A percentile compares a stretch with the other conserved stretches of the same genome.
These are phyloP conservation scores for Aphelenchoides bicaudatus DNA, from an alignment of 2,888 invertebrate genomes.

Conservation along the genomic window DNA sequence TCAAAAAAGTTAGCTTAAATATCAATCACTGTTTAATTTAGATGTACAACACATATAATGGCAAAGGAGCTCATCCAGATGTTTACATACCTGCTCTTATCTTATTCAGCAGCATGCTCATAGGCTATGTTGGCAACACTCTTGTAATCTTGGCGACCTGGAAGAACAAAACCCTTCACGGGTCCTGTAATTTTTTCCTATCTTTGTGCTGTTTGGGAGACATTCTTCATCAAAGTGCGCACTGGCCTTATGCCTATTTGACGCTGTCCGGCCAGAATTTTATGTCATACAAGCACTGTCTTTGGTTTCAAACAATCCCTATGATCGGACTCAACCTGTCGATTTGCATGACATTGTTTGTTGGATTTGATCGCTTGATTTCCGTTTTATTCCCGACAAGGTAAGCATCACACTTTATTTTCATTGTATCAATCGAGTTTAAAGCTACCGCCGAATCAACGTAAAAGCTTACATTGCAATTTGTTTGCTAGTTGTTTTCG, in stretches of 20 bases:
- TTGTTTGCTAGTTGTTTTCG: background rate
- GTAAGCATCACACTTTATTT: background rate
- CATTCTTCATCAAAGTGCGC: constrained; percentile 10
- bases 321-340: background rate
- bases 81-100: background rate
- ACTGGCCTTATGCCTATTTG: constrained; percentile 12
- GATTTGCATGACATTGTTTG: constrained; percentile 6
- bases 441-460: background rate
- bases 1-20: background rate
- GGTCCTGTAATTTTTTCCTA: constrained; percentile 15
- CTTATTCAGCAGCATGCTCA: constrained; percentile 2
- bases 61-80: background rate
- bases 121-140: constrained; percentile 11
- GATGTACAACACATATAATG: background rate
- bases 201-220: constrained; percentile 4
- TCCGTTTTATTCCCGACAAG: background rate
- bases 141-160: background rate
- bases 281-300: constrained; percentile 3
- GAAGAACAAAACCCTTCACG: constrained; percentile 13
- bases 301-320: constrained; percentile 9
- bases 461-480: background rate
- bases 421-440: background rate
- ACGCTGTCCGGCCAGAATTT: constrained; percentile 11
- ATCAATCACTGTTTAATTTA: background rate
- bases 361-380: constrained; percentile 16